Base-by-base conservation (phyloP, 2,113 vertebrate genomes). In the Centropus unirufus region DNA sequence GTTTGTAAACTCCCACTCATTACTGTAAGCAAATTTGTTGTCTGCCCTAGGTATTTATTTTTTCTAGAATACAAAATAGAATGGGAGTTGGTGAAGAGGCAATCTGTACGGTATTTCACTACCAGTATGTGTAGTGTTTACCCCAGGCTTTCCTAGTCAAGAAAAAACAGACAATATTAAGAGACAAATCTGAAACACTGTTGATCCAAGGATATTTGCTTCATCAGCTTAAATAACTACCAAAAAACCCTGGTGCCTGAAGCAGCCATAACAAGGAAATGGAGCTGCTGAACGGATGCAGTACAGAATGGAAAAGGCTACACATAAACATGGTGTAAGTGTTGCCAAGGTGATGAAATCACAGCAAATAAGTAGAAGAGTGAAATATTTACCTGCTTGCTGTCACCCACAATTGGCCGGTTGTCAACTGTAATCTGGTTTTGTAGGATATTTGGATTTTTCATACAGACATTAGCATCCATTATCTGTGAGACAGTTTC, bases 1-100 rank as follows among this genome's bases (percentile, higher is more conserved):
- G 59, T 89, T 93, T 92, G 66, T 54, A 74, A 90, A 86, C 51
- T 90, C 84, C 78, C 42, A 86, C 83, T 91, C 85, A 59, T 30
- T 36, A 63, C 91, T 92, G 55, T 72, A 80, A 95, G 91, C 62
- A 73, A 69, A 92, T 93, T 95, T 91, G 66, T 93, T 70, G 85
- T 86, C 68, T 88, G 63, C 55, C 61, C 66, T 72, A 72, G 15
- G 17, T 89, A 93, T 87, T 95, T 75, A 70, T 83, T 91, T 87
- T 68, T 87, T 70, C 39, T 89, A 14, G 74, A 80, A 62, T 32
- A 70, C 88, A 96, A 76, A 40, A 87, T 4, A 14, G 12, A 27
- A 11, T 52, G 70, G 12, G 63, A 92, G 54, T 22, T 95, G 67
- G 62, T 85, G 55, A 77, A 67, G 59, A 55, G 39, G 78, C 46